A percentile compares a stretch with the other conserved stretches of the same genome.
phyloP scores from a whole-genome alignment of 2,888 invertebrate genomes.

The Autographa pulchrina region DNA sequence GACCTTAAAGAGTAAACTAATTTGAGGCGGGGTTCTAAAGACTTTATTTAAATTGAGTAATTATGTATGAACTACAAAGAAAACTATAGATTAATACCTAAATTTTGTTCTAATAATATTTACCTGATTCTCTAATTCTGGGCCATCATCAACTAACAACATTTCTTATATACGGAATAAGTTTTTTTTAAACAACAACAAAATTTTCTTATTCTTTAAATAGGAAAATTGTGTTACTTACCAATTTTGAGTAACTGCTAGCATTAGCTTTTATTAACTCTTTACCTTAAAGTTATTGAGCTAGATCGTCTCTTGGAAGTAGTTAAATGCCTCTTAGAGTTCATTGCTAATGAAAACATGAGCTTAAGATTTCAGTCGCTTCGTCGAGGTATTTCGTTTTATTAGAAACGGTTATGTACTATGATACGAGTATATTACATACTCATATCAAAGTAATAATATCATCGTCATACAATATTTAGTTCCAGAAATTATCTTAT shows the following conservation, averaged over 20 bases:
- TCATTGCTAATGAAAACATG: not conserved
- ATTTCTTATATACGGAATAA: too few relatives aligned
- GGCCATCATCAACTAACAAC: too few relatives aligned
- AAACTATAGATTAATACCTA: too few relatives aligned
- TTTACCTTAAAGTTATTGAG: not conserved
- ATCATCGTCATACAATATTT: too few relatives aligned
- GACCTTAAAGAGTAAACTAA: constrained; percentile 16
- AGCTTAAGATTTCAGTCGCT: constrained; percentile 25
- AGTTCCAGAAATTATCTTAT: too few relatives aligned
- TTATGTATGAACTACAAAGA: not conserved
- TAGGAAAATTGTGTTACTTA: too few relatives aligned
- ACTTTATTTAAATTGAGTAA: not conserved
- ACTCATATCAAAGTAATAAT: too few relatives aligned
- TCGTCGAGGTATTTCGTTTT: constrained; percentile 36
- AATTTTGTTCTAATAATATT: too few relatives aligned
- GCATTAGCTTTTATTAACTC: not conserved
- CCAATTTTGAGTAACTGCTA: not conserved
- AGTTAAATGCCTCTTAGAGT: constrained; percentile 24
- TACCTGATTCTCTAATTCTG: not conserved
- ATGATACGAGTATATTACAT: not conserved
- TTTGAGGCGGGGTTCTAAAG: not conserved
- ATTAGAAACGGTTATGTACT: constrained; percentile 28
- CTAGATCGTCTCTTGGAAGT: not conserved
- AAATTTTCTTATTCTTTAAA: too few relatives aligned
- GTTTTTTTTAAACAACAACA: too few relatives aligned